Percentiles rank a stretch among this genome's conserved stretches.
These are phyloP conservation scores for Pyrrhosoma nymphula DNA, from an alignment of 2,888 invertebrate genomes.

Conservation along the genomic window DNA sequence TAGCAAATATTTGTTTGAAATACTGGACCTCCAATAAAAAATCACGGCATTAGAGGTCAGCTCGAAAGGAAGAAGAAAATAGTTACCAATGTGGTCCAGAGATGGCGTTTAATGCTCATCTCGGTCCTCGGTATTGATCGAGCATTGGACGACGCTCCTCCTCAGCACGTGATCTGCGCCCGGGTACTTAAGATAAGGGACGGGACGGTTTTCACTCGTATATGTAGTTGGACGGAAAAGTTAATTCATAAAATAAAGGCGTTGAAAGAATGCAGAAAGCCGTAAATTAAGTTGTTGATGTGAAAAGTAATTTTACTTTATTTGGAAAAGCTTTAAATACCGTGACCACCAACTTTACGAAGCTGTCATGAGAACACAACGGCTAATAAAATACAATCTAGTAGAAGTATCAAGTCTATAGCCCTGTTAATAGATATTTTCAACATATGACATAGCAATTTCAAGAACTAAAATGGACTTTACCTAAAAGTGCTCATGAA, in stretches of 20 bases:
- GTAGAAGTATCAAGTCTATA: too few relatives aligned
- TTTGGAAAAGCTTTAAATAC: too few relatives aligned
- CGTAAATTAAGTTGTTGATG: neutral
- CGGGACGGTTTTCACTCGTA: neutral
- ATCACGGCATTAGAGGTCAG: neutral
- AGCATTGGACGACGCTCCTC: neutral
- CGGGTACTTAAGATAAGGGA: constrained; percentile 32
- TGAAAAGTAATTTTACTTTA: neutral
- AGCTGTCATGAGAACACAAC: too few relatives aligned
- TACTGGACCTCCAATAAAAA: neutral
- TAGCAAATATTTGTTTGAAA: neutral
- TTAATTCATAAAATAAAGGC: neutral
- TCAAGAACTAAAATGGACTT: too few relatives aligned
- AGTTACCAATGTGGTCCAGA: neutral
- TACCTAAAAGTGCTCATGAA: too few relatives aligned
- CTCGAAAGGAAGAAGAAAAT: neutral
- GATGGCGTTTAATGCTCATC: neutral
- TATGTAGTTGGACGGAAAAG: neutral
- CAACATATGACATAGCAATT: too few relatives aligned
- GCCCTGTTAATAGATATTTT: too few relatives aligned
- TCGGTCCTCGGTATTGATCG: neutral
- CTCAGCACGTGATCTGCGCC: neutral
- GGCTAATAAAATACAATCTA: too few relatives aligned
- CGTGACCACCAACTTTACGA: too few relatives aligned
- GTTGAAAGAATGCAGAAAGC: neutral